These are phyloP conservation scores for Sycobia sp. DNA, from an alignment of 1,140 invertebrate species.

Conservation along the genomic window DNA sequence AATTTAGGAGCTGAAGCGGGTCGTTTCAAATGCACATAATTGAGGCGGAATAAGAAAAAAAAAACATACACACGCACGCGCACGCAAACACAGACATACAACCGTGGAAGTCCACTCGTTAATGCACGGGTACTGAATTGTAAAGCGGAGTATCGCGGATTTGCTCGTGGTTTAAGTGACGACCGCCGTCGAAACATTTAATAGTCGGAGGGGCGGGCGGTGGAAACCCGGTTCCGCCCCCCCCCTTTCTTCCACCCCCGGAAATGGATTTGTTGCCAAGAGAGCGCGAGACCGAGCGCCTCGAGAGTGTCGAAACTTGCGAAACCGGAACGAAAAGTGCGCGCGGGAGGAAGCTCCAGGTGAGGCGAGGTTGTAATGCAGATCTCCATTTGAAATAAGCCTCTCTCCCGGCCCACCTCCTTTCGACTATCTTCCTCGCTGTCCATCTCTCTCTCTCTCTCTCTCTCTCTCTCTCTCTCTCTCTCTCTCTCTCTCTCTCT, in stretches of 20 bases:
- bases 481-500: conserved; percentile 30
- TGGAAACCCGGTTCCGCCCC: not conserved
- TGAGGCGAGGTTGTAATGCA: conserved; percentile 58
- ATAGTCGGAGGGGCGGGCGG: conserved; percentile 19
- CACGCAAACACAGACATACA: no score
- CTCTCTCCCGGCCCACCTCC: conserved; percentile 14
- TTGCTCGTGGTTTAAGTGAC: conserved; percentile 29
- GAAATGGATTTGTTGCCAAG: conserved; percentile 32
- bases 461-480: conserved; percentile 13
- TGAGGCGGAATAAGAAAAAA: conserved; percentile 24
- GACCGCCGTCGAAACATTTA: conserved; percentile 31
- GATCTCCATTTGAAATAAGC: conserved; percentile 64
- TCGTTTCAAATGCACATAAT: conserved; percentile 30
- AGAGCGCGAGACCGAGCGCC: conserved; percentile 8
- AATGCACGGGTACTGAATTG: conserved; percentile 24
- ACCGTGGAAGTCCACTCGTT: conserved; percentile 15
- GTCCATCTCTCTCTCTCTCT: conserved; percentile 27
- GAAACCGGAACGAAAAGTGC: conserved; percentile 48
- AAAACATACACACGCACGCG: no score
- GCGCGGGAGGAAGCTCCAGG: conserved; percentile 20
- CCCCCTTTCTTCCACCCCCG: no score
- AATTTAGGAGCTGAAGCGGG: conserved; percentile 10
- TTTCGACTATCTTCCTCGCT: conserved; percentile 39
- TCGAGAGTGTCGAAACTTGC: conserved; percentile 46
- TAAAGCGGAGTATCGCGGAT: conserved; percentile 25